Conservation (phyloP, 2,113 vertebrate species). For the Phoenicopterus ruber region DNA sequence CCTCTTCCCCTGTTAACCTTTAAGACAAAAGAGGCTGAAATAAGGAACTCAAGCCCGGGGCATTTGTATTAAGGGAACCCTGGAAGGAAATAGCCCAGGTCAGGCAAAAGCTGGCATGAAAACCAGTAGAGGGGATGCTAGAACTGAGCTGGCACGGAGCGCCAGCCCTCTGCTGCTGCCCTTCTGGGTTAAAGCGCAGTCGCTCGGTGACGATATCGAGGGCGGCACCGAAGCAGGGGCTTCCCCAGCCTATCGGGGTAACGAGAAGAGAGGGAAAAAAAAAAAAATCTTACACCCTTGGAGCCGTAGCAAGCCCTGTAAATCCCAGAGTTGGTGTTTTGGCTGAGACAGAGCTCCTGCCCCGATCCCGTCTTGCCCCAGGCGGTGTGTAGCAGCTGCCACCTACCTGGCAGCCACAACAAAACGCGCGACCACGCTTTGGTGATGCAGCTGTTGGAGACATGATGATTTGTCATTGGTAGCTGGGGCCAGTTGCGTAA, state of each 20-base stretch:
- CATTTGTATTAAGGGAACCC: not conserved
- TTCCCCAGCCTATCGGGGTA: not conserved
- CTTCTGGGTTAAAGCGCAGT: fast-evolving
- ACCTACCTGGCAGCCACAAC: not conserved
- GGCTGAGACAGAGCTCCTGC: not conserved
- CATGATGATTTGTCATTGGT: not conserved
- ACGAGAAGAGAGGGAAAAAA: not conserved
- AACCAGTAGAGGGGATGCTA: not conserved
- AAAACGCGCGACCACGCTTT: not conserved
- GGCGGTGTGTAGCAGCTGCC: not conserved
- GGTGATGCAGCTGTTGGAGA: not conserved
- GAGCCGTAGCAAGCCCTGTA: not conserved
- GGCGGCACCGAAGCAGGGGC: fast-evolving
- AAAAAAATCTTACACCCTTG: not conserved
- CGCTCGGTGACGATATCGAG: fast-evolving
- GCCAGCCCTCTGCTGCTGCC: not conserved
- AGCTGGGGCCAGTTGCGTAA: constrained; percentile 10
- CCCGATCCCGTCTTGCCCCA: not conserved
- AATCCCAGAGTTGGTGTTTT: not conserved
- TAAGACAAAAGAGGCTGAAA: not conserved
- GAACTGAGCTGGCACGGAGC: not conserved
- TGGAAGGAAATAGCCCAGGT: not conserved
- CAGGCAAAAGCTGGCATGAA: not conserved
- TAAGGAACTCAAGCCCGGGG: not conserved
- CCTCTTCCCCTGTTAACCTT: not conserved